Evolutionary conservation across 2,113 vertebrate genomes (phyloP).

Genomic region (Mirza zaza): DNA sequence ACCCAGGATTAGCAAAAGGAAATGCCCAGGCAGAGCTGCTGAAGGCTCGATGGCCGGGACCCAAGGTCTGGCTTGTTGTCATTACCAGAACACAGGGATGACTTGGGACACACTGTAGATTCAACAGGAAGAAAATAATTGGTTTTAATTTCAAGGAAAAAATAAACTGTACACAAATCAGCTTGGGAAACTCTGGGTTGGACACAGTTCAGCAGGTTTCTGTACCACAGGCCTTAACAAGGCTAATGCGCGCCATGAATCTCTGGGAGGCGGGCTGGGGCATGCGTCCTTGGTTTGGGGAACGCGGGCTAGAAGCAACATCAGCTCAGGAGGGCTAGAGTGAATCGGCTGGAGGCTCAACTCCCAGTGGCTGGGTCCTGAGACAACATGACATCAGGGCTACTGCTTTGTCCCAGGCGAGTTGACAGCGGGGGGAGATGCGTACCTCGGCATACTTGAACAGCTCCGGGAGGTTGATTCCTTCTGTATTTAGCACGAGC

Average conservation of each 20-base stretch:
- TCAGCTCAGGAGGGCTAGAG: neutral
- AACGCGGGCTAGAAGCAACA: neutral
- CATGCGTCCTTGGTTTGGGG: neutral
- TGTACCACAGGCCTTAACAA: accelerated
- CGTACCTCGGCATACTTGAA: slow-evolving; percentile 91
- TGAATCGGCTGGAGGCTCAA: neutral
- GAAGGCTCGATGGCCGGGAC: accelerated
- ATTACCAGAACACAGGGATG: neutral
- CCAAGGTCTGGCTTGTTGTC: neutral
- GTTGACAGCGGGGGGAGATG: neutral
- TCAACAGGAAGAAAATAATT: neutral
- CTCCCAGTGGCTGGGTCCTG: neutral
- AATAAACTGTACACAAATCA: neutral
- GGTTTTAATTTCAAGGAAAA: neutral
- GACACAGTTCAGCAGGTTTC: neutral
- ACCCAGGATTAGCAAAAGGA: neutral
- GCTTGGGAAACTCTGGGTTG: neutral
- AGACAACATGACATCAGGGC: accelerated
- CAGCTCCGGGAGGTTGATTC: slow-evolving; percentile 94
- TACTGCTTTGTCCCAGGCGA: accelerated
- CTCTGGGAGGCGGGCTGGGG: neutral
- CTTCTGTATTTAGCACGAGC: slow-evolving; percentile 90
- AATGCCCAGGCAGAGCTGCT: neutral
- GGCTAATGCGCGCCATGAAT: accelerated
- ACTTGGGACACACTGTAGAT: neutral